Evolutionary conservation across 2,113 vertebrate genomes (phyloP).

Genomic region (Ailuropoda melanoleuca): DNA sequence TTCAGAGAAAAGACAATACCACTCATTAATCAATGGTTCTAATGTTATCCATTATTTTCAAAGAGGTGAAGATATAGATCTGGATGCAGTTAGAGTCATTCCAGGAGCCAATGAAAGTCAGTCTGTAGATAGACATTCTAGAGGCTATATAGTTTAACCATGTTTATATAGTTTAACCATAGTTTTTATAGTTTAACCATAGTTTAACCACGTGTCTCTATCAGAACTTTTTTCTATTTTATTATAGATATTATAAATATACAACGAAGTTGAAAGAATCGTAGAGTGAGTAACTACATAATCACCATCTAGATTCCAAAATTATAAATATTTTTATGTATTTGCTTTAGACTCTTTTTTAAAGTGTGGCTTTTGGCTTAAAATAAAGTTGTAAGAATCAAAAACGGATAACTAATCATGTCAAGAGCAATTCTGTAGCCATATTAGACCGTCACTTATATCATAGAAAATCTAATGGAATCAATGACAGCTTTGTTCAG

Average conservation of each 20-base stretch:
- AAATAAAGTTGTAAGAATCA: not conserved
- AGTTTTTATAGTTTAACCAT: not conserved
- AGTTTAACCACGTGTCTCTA: not conserved
- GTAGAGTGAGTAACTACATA: not conserved
- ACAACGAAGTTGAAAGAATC: not conserved
- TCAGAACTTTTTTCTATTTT: not conserved
- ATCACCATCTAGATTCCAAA: not conserved
- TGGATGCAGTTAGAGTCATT: not conserved
- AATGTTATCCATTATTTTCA: not conserved
- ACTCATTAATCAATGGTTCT: not conserved
- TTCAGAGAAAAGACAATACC: not conserved
- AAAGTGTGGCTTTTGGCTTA: not conserved
- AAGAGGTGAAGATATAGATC: not conserved
- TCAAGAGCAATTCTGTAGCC: not conserved
- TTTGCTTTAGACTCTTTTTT: not conserved
- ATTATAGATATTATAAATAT: not conserved
- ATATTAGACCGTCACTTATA: not conserved
- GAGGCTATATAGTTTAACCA: not conserved
- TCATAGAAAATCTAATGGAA: not conserved
- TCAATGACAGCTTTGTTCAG: not conserved
- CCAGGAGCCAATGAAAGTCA: not conserved
- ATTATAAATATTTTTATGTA: not conserved
- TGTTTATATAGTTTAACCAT: not conserved
- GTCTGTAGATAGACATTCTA: not conserved
- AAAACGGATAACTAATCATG: not conserved